Evolutionary conservation across 2,888 invertebrate genomes (phyloP).

Genomic region (Cosmia pyralina): DNA sequence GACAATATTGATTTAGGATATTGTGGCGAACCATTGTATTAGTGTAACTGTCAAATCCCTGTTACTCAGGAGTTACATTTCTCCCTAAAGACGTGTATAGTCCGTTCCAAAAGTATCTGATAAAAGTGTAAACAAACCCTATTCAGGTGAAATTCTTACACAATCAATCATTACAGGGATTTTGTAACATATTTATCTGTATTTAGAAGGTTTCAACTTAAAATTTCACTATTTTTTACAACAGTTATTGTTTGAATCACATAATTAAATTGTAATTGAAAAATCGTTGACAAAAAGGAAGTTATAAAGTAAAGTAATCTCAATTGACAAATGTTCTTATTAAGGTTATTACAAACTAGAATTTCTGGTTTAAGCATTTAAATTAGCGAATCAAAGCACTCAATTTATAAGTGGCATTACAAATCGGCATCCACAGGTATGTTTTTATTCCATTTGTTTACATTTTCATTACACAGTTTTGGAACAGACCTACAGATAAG

Average conservation of each 20-base stretch:
- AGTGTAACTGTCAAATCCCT: constrained; percentile 1
- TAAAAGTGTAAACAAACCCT: neutral
- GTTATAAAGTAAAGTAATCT: neutral
- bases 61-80: neutral
- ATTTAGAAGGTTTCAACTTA: neutral
- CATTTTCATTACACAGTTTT: neutral
- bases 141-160: neutral
- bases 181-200: neutral
- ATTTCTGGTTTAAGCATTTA: neutral
- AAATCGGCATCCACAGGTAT: neutral
- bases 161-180: too few species aligned
- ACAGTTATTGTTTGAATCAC: neutral
- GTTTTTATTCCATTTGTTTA: neutral
- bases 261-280: neutral
- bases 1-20: constrained; percentile 25
- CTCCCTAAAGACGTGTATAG: neutral
- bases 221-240: neutral
- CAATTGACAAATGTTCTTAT: too few species aligned
- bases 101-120: neutral
- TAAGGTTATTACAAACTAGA: neutral
- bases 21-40: constrained; percentile 13
- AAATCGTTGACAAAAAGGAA: neutral
- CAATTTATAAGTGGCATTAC: neutral
- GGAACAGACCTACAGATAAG: neutral
- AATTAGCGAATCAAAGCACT: neutral